Evolutionary conservation across 2,888 invertebrate species (phyloP).

Genomic region (Corbicula japonica): DNA sequence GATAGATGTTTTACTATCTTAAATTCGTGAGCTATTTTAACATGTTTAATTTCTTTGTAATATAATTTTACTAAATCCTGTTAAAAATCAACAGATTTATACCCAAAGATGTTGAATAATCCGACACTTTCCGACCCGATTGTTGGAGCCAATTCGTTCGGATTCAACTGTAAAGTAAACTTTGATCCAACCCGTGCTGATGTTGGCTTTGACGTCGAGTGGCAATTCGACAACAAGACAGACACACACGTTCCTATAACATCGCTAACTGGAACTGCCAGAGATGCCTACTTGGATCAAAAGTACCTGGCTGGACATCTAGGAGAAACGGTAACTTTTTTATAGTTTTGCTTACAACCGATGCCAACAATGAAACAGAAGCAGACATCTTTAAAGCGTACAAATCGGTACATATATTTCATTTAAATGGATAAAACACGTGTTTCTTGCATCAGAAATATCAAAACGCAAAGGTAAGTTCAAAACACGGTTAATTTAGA

Average conservation of each 20-base stretch:
- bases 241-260: slow-evolving; percentile 36
- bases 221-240: slow-evolving; percentile 58
- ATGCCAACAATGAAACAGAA: not conserved
- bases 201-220: slow-evolving; percentile 62
- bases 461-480: not conserved
- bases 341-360: not conserved
- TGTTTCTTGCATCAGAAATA: not conserved
- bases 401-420: not conserved
- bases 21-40: not conserved
- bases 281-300: slow-evolving; percentile 50
- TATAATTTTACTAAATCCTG: no score
- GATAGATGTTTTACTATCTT: not conserved
- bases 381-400: not conserved
- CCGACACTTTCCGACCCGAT: slow-evolving; percentile 60
- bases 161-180: slow-evolving; percentile 56
- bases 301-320: slow-evolving; percentile 47
- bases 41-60: not conserved
- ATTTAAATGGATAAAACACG: not conserved
- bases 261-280: slow-evolving; percentile 22
- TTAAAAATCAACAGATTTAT: no score
- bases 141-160: slow-evolving; percentile 47
- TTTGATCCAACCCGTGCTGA: slow-evolving; percentile 49
- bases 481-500: no score
- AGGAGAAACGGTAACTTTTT: slow-evolving; percentile 39
- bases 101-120: slow-evolving; percentile 45